These are phyloP conservation scores for Digitonthophagus gazella DNA, from an alignment of 2,888 invertebrate species.

Conservation along the genomic window DNA sequence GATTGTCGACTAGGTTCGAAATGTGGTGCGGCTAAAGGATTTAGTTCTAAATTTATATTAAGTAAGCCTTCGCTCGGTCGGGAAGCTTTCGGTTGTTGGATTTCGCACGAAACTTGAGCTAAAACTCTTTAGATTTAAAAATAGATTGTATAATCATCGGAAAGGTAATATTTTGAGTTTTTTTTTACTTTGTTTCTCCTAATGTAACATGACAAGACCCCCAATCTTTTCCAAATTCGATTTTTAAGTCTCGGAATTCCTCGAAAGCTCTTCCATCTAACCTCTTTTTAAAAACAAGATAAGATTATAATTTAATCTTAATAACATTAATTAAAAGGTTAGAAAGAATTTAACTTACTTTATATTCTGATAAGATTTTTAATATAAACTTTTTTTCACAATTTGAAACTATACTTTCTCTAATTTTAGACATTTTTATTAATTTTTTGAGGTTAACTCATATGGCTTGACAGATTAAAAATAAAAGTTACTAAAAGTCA, in stretches of 20 bases:
- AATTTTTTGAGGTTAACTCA: conserved; percentile 21
- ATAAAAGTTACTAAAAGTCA: not conserved
- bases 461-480: not conserved
- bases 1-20: conserved; percentile 77
- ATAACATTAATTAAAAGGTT: not conserved
- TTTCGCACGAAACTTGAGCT: conserved; percentile 85
- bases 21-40: conserved; percentile 81
- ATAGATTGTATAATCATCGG: conserved; percentile 7
- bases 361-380: conserved; percentile 62
- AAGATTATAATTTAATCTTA: not conserved
- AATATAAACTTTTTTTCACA: conserved; percentile 71
- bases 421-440: conserved; percentile 55
- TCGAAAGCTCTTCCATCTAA: conserved; percentile 75
- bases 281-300: conserved; percentile 59
- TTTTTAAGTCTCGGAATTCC: conserved; percentile 69
- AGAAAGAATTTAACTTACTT: conserved; percentile 56
- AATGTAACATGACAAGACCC: conserved; percentile 76
- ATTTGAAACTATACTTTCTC: conserved; percentile 64
- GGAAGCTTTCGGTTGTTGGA: conserved; percentile 79
- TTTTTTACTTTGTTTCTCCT: conserved; percentile 72
- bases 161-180: not conserved
- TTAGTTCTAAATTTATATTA: conserved; percentile 81
- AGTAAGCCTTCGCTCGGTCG: conserved; percentile 88
- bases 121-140: conserved; percentile 72
- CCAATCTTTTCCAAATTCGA: conserved; percentile 79